Conservation (phyloP, 1,140 invertebrate species). For the Drosophila setifemur region DNA sequence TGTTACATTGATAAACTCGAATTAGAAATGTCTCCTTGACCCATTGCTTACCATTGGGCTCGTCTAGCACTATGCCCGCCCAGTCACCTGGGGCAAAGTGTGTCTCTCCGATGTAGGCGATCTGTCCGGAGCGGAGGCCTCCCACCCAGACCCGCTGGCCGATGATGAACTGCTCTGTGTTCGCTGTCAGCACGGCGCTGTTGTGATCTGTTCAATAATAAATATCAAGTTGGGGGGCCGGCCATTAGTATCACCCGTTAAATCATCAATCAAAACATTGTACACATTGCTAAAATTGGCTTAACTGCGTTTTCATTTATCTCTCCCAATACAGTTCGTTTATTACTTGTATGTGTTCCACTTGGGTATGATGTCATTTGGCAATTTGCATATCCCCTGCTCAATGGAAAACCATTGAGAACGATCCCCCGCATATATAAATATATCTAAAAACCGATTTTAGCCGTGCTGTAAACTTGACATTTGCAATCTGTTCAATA, state of each 20-base stretch:
- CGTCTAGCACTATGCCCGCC: slow-evolving; percentile 98
- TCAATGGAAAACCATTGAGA: slow-evolving; percentile 70
- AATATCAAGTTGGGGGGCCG: slow-evolving; percentile 7
- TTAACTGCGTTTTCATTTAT: slow-evolving; percentile 32
- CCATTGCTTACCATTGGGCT: slow-evolving; percentile 92
- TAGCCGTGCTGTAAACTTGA: slow-evolving; percentile 47
- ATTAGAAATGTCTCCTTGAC: too few species aligned
- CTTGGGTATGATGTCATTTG: slow-evolving; percentile 66
- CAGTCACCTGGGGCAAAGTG: slow-evolving; percentile 97
- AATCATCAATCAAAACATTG: slow-evolving; percentile 44
- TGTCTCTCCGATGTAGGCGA: slow-evolving; percentile 99
- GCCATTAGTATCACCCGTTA: slow-evolving; percentile 23
- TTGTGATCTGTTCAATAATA: slow-evolving; percentile 87
- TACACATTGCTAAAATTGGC: slow-evolving; percentile 35
- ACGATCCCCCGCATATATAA: slow-evolving; percentile 49
- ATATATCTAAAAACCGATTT: slow-evolving; percentile 49
- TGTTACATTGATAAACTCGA: too few species aligned
- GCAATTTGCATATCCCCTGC: slow-evolving; percentile 56
- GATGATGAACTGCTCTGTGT: slow-evolving; percentile 97
- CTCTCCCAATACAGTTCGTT: slow-evolving; percentile 15
- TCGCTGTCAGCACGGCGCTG: slow-evolving; percentile 92
- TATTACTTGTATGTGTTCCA: slow-evolving; percentile 29
- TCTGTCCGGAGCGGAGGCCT: slow-evolving; percentile 96
- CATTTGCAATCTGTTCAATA: slow-evolving; percentile 41
- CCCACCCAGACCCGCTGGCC: slow-evolving; percentile 97